These are phyloP conservation scores for Furnarius figulus DNA, from an alignment of 2,113 vertebrate genomes.

Conservation along the genomic window DNA sequence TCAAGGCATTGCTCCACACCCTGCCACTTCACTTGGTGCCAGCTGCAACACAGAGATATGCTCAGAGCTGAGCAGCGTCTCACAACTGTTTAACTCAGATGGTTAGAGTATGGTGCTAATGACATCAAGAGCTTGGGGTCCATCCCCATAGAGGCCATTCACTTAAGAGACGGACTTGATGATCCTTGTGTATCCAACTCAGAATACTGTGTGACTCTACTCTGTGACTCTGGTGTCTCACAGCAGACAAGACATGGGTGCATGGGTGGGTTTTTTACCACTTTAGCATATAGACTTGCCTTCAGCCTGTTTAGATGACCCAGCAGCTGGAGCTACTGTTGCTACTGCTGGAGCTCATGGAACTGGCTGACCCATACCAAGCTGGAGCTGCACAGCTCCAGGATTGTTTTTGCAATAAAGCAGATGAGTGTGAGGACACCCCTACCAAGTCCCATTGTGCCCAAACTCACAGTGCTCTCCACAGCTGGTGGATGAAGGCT, in stretches of 20 bases:
- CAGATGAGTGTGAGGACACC: background rate
- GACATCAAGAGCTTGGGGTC: background rate
- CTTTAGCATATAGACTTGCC: background rate
- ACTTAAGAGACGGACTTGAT: background rate
- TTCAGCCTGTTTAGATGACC: background rate
- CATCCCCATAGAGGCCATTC: background rate
- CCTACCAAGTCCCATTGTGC: background rate
- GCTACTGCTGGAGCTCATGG: background rate
- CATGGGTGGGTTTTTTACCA: background rate
- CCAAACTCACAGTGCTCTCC: background rate
- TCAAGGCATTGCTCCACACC: background rate
- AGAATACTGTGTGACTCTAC: background rate
- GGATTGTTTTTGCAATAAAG: background rate
- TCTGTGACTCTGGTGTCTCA: background rate
- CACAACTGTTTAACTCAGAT: background rate
- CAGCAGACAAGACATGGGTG: background rate
- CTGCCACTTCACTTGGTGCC: rapidly evolving
- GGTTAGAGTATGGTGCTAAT: background rate
- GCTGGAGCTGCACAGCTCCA: background rate
- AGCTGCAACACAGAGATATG: rapidly evolving
- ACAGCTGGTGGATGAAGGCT: background rate
- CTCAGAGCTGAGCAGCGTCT: background rate
- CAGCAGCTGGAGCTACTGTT: background rate
- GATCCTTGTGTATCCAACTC: background rate
- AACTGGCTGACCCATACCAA: background rate